Conservation (phyloP, 1,140 invertebrate genomes). For the Saccostrea glomerata region DNA sequence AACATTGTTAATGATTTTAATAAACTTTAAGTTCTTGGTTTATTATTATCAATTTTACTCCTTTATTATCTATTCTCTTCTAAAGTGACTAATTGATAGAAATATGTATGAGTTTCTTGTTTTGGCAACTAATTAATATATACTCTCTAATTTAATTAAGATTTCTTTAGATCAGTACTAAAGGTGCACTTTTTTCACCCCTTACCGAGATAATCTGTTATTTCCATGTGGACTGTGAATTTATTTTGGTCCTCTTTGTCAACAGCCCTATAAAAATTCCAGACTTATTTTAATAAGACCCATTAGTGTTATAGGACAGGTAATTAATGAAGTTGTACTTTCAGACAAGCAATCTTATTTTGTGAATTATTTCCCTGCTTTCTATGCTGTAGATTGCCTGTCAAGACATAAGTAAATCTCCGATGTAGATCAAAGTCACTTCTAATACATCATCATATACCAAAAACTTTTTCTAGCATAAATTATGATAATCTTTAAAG, state of each 20-base stretch:
- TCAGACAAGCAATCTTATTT: background rate
- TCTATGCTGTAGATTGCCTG: background rate
- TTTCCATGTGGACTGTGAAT: constrained; percentile 82
- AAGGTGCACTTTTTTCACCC: background rate
- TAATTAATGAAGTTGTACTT: background rate
- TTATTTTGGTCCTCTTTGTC: constrained; percentile 66
- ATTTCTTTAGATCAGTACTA: background rate
- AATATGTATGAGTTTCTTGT: too few species aligned
- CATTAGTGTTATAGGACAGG: background rate
- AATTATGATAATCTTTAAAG: constrained; percentile 3
- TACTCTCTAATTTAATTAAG: background rate
- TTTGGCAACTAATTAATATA: background rate
- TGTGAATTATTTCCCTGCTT: background rate
- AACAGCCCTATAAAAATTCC: constrained; percentile 67
- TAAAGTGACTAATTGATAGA: too few species aligned
- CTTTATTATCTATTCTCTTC: too few species aligned
- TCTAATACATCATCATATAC: background rate
- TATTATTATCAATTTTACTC: too few species aligned
- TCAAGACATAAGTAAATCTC: background rate
- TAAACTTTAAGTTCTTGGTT: too few species aligned
- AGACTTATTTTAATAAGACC: background rate
- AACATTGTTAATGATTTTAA: too few species aligned
- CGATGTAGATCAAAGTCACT: background rate
- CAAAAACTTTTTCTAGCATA: background rate
- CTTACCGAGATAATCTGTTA: constrained; percentile 59